Evolutionary conservation across 2,113 vertebrate genomes (phyloP).

Genomic region (Cavia porcellus): DNA sequence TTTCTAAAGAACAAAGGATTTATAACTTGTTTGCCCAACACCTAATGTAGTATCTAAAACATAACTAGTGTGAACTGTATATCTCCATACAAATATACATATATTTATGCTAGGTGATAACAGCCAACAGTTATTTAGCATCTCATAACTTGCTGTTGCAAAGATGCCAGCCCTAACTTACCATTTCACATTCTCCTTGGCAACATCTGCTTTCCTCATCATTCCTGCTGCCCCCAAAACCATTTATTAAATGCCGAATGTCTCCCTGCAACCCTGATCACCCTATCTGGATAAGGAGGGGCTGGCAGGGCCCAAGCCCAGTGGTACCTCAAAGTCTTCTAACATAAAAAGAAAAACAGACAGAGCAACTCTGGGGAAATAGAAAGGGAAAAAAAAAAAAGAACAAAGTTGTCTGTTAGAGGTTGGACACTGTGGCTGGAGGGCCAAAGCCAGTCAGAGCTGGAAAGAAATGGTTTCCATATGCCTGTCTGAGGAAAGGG

Average conservation of each 20-base stretch:
- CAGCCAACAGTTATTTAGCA: background rate
- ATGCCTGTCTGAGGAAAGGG: background rate
- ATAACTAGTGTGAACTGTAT: background rate
- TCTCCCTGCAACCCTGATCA: background rate
- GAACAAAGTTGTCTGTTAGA: background rate
- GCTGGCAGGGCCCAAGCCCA: background rate
- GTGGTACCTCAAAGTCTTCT: background rate
- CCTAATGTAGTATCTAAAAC: background rate
- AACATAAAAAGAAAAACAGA: background rate
- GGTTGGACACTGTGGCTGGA: background rate
- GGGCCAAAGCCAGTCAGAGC: background rate
- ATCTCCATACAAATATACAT: fast-evolving
- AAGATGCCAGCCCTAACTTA: background rate
- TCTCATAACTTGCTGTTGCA: background rate
- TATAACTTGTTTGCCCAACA: background rate
- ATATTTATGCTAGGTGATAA: background rate
- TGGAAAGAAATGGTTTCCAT: conserved; percentile 26
- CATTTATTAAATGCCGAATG: background rate
- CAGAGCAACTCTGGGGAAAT: background rate
- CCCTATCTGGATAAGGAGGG: background rate
- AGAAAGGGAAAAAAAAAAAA: background rate
- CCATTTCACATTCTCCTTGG: too few relatives aligned
- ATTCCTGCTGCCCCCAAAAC: background rate
- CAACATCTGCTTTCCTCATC: background rate
- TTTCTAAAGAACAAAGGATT: background rate